Evolutionary conservation across 2,113 vertebrate species (phyloP), one percentile per base, ranked within the genome.

Genomic region (Eubucco bourcierii): DNA sequence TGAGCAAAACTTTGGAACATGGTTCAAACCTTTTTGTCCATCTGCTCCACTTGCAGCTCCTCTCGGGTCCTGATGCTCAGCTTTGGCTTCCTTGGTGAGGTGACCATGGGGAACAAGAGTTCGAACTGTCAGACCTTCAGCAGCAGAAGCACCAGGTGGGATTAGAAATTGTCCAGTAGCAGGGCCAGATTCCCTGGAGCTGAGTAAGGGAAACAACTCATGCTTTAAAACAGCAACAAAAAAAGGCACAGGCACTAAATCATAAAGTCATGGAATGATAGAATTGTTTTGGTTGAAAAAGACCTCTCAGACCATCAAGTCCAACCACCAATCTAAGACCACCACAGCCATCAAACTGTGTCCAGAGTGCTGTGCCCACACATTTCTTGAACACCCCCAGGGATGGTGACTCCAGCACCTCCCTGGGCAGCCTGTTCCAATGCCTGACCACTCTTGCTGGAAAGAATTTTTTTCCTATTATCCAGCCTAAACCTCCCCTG

Each of bases 101-200:
- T 0, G 10, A 41, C 52, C 6, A 0, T 0, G n/a, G 39, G 63
- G 34, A 33, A 24, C 2, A 2, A 84, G 72, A 7, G 7, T 28
- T 33, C 7, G 8, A 44, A 21, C 6, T 5, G 2, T 4, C 11
- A 28, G 60, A 17, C 31, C 53, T 31, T 78, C 70, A 1, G 34
- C 46, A 3, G 87, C 95, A 27, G 93, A 74, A 7, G 71, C 92
- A 7, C 93, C 93, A 14, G 95, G 75, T 9, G 97, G 95, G 86
- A 78, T 41, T 5, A 88, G 66, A 19, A 96, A 73, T 17, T 47
- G 27, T 9, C 79, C 81, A 7, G 90, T 73, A 27, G 88, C 83
- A 50, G 78, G 52, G 37, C 55, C 73, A 19, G 97, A 93, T 27
- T 95, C 97, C 60, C 94, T 97, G 11, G 80, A 96, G 82, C 96